Base-by-base conservation (phyloP, 2,113 vertebrate genomes). In the Hippolais icterina region DNA sequence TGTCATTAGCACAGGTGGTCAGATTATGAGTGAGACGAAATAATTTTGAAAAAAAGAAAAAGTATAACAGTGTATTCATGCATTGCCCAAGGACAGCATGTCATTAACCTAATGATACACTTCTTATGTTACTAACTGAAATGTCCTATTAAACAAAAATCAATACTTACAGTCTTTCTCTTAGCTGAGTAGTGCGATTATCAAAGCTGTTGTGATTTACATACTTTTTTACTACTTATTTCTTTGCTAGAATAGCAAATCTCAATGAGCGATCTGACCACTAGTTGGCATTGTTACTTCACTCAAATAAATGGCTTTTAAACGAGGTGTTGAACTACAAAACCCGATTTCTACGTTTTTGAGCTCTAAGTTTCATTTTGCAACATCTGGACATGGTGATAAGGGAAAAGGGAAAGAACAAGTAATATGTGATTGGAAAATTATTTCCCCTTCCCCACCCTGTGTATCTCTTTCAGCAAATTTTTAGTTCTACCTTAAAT, bases 271-370 rank as follows among this genome's bases (percentile, higher is more conserved):
- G 7, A 19, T 72, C 60, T 90, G 75, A 88, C 92, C 93, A 46
- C 97, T 97, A 96, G 94, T 92, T 96, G 96, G 93, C 96, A 79
- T 80, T 75, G 56, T 93, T 89, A 75, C 85, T 83, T 95, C 93
- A 92, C 68, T 79, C 63, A 87, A 61, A 64, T 42, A 69, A 49
- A 12, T 14, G 29, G 8, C 15, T 49, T 84, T 75, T 49, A 16
- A 74, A 83, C 0, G 15, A 68, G 11, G 10, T 15, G 16, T 28
- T 74, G 35, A 21, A 6, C 72, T 63, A 6, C 60, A 71, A 61
- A 63, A 49, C 3, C 2, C 1, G 0, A 41, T 23, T 27, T 82
- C 61, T 61, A 24, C 10, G 2, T 68, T 64, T 86, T 66, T 77
- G 46, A 83, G 47, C 41, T 66, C 10, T 19, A 76, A 37, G 18